These are phyloP conservation scores for Doris montereyensis DNA, from an alignment of 2,888 invertebrate species.

Conservation along the genomic window DNA sequence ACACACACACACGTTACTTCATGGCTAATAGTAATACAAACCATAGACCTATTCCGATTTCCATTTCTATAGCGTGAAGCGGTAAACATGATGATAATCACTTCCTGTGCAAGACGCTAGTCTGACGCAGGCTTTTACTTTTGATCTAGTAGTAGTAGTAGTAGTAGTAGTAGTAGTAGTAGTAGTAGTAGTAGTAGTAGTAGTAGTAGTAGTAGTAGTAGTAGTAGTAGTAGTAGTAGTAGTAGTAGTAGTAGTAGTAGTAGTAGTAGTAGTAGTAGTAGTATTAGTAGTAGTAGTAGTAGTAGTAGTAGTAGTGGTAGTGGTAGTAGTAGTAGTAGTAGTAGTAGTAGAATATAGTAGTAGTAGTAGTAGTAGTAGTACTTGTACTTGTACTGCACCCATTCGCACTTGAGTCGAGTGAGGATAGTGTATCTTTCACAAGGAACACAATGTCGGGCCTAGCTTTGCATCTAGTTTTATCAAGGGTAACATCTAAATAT, in stretches of 20 bases:
- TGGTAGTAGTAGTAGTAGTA: not conserved
- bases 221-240: constrained; percentile 20
- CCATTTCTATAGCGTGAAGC: too few species aligned
- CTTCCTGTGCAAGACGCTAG: too few species aligned
- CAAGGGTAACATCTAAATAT: too few species aligned
- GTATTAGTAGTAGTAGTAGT: constrained; percentile 9
- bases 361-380: constrained; percentile 20
- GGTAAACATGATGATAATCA: too few species aligned
- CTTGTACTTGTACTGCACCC: not conserved
- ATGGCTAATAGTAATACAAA: too few species aligned
- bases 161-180: constrained; percentile 20
- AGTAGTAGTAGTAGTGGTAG: constrained; percentile 2
- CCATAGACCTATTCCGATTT: too few species aligned
- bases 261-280: constrained; percentile 11
- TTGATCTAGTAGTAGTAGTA: constrained; percentile 20
- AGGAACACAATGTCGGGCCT: too few species aligned
- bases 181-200: constrained; percentile 20
- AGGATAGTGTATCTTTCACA: not conserved
- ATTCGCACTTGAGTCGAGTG: not conserved
- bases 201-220: constrained; percentile 20
- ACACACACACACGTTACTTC: too few species aligned
- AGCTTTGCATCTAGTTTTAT: too few species aligned
- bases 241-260: constrained; percentile 20
- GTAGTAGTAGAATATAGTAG: too few species aligned
- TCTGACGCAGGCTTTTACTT: too few species aligned